Evolutionary conservation across 1,140 invertebrate species (phyloP).

Genomic region (Arion vulgaris): DNA sequence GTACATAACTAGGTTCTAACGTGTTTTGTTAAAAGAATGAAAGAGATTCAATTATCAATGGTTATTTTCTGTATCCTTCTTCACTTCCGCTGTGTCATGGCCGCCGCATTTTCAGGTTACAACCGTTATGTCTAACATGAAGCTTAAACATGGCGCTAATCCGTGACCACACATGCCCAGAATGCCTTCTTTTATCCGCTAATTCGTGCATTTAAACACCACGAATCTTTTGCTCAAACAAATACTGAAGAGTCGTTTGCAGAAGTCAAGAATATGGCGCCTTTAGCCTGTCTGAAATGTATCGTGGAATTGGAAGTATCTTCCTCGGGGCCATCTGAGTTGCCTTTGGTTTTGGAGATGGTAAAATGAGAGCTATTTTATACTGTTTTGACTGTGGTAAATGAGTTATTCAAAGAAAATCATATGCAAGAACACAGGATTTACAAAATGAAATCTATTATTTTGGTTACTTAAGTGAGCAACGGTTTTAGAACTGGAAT

Average conservation of each 20-base stretch:
- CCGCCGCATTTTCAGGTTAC: not conserved
- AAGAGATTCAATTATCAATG: not conserved
- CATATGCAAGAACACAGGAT: too few relatives aligned
- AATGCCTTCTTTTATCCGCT: not conserved
- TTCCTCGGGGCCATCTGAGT: not conserved
- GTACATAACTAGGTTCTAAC: too few relatives aligned
- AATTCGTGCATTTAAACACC: not conserved
- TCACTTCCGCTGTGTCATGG: slow-evolving; percentile 7
- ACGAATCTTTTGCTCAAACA: slow-evolving; percentile 17
- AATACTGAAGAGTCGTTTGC: not conserved
- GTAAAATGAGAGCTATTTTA: too few relatives aligned
- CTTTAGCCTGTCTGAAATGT: not conserved
- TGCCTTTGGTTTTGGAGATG: too few relatives aligned
- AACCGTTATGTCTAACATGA: slow-evolving; percentile 12
- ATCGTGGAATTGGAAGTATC: not conserved
- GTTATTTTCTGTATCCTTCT: not conserved
- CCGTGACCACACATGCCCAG: not conserved
- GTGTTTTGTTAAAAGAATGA: not conserved
- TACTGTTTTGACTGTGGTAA: not conserved
- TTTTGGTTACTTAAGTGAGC: too few relatives aligned
- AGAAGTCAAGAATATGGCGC: slow-evolving; percentile 6
- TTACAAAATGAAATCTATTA: too few relatives aligned
- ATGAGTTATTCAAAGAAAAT: not conserved
- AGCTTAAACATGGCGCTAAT: slow-evolving; percentile 5
- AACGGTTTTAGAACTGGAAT: too few relatives aligned